phyloP scores from a whole-genome alignment of 1,140 invertebrate genomes.

The Polypedilum vanderplanki region DNA sequence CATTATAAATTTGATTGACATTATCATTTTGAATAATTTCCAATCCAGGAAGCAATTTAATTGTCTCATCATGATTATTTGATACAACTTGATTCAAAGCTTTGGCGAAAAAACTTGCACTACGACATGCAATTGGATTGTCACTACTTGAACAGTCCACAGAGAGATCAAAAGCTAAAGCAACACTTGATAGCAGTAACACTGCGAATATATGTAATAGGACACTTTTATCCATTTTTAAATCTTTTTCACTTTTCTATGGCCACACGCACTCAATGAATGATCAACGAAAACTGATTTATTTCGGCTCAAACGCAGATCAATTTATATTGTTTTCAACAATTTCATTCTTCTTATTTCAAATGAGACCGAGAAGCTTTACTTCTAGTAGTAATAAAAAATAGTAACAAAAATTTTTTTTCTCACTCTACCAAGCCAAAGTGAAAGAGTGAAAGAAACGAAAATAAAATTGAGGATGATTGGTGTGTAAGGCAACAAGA shows the following conservation, averaged over 20 bases:
- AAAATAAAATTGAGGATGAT: neutral
- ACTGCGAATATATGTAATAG: neutral
- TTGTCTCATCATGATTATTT: constrained; percentile 35
- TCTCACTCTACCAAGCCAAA: neutral
- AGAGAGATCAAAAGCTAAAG: neutral
- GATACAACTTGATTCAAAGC: constrained; percentile 33
- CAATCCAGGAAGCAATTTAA: constrained; percentile 39
- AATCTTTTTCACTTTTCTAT: neutral
- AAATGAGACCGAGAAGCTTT: constrained; percentile 8
- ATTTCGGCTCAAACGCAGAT: neutral
- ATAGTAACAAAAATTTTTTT: neutral
- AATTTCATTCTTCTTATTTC: neutral
- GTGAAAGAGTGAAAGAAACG: constrained; percentile 4
- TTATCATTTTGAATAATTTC: constrained; percentile 38
- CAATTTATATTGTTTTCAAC: neutral
- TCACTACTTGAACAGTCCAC: constrained; percentile 2
- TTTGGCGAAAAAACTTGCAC: constrained; percentile 38
- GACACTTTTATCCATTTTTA: neutral
- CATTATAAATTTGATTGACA: neutral
- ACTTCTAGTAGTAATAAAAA: neutral
- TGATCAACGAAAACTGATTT: constrained; percentile 6
- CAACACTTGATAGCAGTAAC: neutral
- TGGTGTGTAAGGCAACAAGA: neutral
- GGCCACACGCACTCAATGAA: neutral
- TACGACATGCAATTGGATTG: constrained; percentile 37